Evolutionary conservation across 2,888 invertebrate genomes (phyloP).

Genomic region (Allolobophora icterica): DNA sequence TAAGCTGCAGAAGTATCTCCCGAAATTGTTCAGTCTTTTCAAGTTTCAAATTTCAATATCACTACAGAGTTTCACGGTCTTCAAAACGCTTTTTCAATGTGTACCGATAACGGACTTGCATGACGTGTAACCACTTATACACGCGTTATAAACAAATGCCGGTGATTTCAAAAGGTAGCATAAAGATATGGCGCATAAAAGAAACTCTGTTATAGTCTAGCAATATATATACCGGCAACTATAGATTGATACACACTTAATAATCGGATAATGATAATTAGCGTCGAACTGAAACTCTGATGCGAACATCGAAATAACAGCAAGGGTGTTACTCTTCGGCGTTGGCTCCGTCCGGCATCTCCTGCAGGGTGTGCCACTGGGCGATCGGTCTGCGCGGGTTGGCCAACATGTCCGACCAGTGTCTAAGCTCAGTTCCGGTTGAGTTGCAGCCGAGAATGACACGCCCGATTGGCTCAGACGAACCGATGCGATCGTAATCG

Average conservation of each 20-base stretch:
- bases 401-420: conserved; percentile 99
- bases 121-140: too few species aligned
- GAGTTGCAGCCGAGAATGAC: conserved; percentile 96
- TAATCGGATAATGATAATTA: conserved; percentile 17
- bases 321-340: conserved; percentile 6
- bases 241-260: conserved; percentile 15
- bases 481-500: conserved; percentile 99
- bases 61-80: not conserved
- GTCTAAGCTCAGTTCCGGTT: conserved; percentile 96
- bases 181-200: not conserved
- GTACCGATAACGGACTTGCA: not conserved
- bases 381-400: conserved; percentile 98
- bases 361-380: conserved; percentile 99
- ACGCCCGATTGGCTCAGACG: conserved; percentile 94
- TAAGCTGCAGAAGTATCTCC: not conserved
- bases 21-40: not conserved
- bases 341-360: conserved; percentile 76
- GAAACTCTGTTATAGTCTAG: not conserved
- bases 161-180: not conserved
- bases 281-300: not conserved
- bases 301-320: not conserved
- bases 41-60: not conserved
- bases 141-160: not conserved
- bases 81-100: not conserved
- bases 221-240: not conserved